Conservation (phyloP, 2,113 vertebrate species). For the Zosterops hypoxanthus region DNA sequence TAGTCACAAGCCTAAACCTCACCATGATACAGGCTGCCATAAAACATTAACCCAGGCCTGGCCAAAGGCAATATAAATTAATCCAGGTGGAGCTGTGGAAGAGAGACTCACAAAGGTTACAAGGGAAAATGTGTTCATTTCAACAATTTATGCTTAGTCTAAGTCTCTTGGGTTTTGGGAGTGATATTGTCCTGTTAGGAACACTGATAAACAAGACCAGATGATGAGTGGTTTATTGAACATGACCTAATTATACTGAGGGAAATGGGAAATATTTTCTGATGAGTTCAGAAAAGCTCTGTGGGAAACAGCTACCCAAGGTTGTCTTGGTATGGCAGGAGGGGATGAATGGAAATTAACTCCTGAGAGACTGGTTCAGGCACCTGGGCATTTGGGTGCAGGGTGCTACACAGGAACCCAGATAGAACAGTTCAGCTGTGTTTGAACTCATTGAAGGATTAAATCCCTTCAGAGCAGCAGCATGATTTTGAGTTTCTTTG, state of each 20-base stretch:
- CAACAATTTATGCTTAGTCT: not conserved
- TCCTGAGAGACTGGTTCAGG: not conserved
- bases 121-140: not conserved
- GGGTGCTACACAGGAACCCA: not conserved
- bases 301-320: not conserved
- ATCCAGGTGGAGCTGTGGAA: not conserved
- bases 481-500: not conserved
- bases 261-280: not conserved
- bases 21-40: rapidly evolving
- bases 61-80: not conserved
- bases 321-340: not conserved
- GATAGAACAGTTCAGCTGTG: not conserved
- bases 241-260: not conserved
- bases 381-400: not conserved
- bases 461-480: not conserved
- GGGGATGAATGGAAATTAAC: not conserved
- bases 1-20: not conserved
- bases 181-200: not conserved
- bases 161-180: not conserved
- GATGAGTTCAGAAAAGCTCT: not conserved
- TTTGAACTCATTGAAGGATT: not conserved
- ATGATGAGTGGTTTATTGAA: not conserved
- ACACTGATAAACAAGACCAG: not conserved
- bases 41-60: not conserved
- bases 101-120: not conserved